Evolutionary conservation across 2,888 invertebrate species (phyloP).

Genomic region (Sarcophaga rosellei): DNA sequence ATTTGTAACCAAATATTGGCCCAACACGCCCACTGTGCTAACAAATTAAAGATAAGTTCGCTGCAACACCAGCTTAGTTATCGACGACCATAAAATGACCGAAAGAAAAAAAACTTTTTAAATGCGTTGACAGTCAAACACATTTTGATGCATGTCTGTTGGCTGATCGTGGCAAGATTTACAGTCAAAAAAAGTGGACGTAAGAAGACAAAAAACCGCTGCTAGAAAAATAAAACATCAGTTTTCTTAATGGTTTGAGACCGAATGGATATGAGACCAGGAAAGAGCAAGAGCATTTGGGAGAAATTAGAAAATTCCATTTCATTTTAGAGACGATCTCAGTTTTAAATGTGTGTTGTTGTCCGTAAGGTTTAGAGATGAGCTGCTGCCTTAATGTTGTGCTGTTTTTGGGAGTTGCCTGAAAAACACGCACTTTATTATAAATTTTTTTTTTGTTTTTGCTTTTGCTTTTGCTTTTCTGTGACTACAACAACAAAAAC

Average conservation of each 20-base stretch:
- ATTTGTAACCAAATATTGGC: too few relatives aligned
- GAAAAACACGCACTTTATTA: conserved; percentile 66
- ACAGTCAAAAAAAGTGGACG: neutral
- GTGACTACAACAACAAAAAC: conserved; percentile 19
- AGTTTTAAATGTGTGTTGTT: conserved; percentile 12
- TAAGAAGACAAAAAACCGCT: neutral
- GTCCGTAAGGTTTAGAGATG: conserved; percentile 1
- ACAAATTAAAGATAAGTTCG: neutral
- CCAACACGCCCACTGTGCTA: neutral
- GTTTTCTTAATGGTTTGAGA: conserved; percentile 61
- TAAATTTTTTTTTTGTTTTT: conserved; percentile 47
- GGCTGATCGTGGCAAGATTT: conserved; percentile 15
- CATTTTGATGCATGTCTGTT: conserved; percentile 50
- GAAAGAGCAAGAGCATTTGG: neutral
- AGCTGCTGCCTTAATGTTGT: conserved; percentile 33
- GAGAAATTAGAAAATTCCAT: conserved; percentile 6
- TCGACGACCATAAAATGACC: neutral
- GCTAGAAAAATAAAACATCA: conserved; percentile 69
- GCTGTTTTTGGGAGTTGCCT: conserved; percentile 60
- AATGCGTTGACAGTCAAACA: conserved; percentile 67
- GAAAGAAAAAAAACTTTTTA: conserved; percentile 50
- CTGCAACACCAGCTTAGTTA: neutral
- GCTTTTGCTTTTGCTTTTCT: too few relatives aligned
- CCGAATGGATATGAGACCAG: too few relatives aligned
- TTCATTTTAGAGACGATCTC: conserved; percentile 22